Evolutionary conservation across 2,888 invertebrate species (phyloP).

Genomic region (Phragmatobia fuliginosa): DNA sequence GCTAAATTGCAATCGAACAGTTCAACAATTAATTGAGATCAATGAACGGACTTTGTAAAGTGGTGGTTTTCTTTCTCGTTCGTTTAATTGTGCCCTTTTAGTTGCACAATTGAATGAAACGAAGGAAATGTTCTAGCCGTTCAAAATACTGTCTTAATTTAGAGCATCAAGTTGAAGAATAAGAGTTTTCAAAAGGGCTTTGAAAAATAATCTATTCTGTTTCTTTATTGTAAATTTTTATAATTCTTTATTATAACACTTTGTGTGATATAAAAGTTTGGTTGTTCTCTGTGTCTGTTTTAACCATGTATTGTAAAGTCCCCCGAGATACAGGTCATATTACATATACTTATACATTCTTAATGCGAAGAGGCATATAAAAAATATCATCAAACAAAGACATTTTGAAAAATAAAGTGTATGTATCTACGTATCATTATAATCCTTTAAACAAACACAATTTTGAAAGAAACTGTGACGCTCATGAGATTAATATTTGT

Average conservation of each 20-base stretch:
- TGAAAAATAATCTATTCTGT: not conserved
- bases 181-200: not conserved
- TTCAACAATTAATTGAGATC: slow-evolving; percentile 43
- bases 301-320: too few species aligned
- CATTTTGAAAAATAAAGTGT: too few species aligned
- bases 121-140: slow-evolving; percentile 5
- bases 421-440: too few species aligned
- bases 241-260: too few species aligned
- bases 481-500: not conserved
- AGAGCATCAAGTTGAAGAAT: not conserved
- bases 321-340: too few species aligned
- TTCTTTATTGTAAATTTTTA: not conserved
- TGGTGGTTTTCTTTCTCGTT: slow-evolving; percentile 27
- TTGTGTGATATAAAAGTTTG: too few species aligned
- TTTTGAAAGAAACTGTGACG: too few species aligned
- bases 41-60: slow-evolving; percentile 38
- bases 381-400: too few species aligned
- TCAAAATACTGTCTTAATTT: not conserved
- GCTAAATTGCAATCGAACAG: slow-evolving; percentile 46
- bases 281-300: too few species aligned
- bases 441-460: too few species aligned
- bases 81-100: slow-evolving; percentile 8
- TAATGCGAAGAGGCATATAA: too few species aligned
- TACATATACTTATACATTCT: too few species aligned
- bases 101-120: not conserved